Conservation (phyloP, 2,888 invertebrate species). For the Brenthis ino region DNA sequence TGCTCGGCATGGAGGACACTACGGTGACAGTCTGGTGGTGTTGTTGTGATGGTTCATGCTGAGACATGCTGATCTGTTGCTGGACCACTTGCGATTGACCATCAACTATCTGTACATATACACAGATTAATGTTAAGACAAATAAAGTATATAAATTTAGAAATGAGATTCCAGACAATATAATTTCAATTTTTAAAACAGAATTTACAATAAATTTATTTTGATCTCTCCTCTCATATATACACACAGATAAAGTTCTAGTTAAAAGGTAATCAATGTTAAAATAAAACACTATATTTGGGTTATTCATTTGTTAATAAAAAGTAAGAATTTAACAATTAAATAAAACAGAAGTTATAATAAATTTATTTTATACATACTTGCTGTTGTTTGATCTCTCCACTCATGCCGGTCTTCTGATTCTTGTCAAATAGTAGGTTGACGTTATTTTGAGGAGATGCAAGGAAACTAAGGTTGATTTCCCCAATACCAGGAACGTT, state of each 20-base stretch:
- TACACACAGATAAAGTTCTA: too few species aligned
- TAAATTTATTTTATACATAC: slow-evolving; percentile 47
- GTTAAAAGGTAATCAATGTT: too few species aligned
- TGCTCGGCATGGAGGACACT: slow-evolving; percentile 76
- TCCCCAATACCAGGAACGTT: slow-evolving; percentile 77
- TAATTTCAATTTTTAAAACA: neutral
- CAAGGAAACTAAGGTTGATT: slow-evolving; percentile 71
- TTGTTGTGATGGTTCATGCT: slow-evolving; percentile 75
- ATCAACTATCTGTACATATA: slow-evolving; percentile 64
- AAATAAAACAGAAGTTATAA: neutral
- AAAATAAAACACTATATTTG: too few species aligned
- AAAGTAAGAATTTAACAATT: too few species aligned
- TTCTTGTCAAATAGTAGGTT: slow-evolving; percentile 72
- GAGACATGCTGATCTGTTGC: slow-evolving; percentile 75
- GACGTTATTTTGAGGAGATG: slow-evolving; percentile 69
- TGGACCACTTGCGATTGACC: slow-evolving; percentile 70
- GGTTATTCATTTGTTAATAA: too few species aligned
- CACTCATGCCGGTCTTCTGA: slow-evolving; percentile 66
- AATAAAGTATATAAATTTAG: too few species aligned
- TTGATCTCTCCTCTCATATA: too few species aligned
- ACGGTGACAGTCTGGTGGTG: slow-evolving; percentile 79
- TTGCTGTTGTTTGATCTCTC: slow-evolving; percentile 69
- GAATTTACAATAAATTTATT: too few species aligned
- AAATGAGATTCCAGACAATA: neutral
- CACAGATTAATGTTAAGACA: neutral